A percentile compares a stretch with the other conserved stretches of the same genome.
Evolutionary conservation across 2,113 vertebrate genomes (phyloP).

Genomic region (Prochilodus magdalenae): DNA sequence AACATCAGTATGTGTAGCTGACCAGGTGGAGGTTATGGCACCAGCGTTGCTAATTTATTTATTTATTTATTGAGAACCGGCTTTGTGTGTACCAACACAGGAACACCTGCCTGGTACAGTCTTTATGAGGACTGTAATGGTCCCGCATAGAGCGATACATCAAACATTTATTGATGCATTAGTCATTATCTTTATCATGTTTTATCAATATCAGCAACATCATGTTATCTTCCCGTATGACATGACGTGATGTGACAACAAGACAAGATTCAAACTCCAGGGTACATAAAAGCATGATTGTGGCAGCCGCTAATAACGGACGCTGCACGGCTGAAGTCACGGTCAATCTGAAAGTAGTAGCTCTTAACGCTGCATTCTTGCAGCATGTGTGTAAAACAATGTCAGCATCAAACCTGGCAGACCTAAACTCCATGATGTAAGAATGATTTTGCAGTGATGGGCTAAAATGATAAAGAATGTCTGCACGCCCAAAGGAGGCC

Average conservation of each 20-base stretch:
- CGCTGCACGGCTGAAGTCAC: not conserved
- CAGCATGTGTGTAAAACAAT: too few species aligned
- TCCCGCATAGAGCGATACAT: not conserved
- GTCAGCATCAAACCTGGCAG: not conserved
- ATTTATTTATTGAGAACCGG: not conserved
- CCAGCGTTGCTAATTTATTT: constrained; percentile 12
- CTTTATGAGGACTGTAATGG: not conserved
- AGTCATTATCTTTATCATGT: constrained; percentile 21
- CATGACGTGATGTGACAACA: constrained; percentile 43
- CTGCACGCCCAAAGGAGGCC: not conserved
- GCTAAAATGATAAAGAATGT: constrained; percentile 2
- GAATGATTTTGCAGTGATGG: not conserved
- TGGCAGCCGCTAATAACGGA: not conserved
- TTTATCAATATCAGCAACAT: constrained; percentile 48
- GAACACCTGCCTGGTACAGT: not conserved
- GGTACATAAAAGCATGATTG: not conserved
- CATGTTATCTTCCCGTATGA: constrained; percentile 9
- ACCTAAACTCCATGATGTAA: not conserved
- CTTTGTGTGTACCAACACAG: not conserved
- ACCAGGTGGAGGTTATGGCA: constrained; percentile 1
- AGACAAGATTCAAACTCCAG: constrained; percentile 56
- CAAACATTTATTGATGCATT: not conserved
- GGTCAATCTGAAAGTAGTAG: not conserved
- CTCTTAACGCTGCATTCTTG: not conserved
- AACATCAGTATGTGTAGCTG: not conserved